A percentile compares a stretch with the other conserved stretches of the same genome.
Evolutionary conservation across 2,797 vertebrate genomes (phyloP).

Genomic region (Podarcis siculus): DNA sequence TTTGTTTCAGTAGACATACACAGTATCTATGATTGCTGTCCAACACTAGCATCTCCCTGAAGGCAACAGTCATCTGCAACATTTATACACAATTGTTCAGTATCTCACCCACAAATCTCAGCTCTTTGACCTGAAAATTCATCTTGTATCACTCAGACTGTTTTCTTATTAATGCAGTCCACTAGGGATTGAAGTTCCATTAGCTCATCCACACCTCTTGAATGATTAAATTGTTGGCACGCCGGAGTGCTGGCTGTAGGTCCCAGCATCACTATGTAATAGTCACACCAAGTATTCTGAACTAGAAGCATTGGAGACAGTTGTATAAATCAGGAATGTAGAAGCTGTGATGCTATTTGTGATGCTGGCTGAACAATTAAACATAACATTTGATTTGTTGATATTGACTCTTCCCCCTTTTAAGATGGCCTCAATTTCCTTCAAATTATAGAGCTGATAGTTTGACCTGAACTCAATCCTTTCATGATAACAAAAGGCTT

Average conservation of each 20-base stretch:
- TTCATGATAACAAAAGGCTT: background rate
- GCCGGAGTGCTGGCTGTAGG: background rate
- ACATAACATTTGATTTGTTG: background rate
- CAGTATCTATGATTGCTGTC: background rate
- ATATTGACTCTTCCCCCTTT: no score
- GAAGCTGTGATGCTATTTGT: no score
- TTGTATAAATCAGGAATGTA: no score
- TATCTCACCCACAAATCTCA: conserved; percentile 12
- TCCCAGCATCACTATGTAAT: background rate
- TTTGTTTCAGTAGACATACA: conserved; percentile 12
- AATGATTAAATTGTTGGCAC: conserved; percentile 10
- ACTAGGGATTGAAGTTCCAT: conserved; percentile 2
- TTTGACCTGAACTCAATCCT: background rate
- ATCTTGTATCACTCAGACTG: conserved; percentile 10
- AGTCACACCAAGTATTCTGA: background rate
- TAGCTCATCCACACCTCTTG: conserved; percentile 17
- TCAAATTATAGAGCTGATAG: background rate
- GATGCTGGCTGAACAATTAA: background rate
- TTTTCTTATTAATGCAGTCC: conserved; percentile 16
- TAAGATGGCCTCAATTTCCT: background rate
- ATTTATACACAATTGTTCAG: conserved; percentile 20
- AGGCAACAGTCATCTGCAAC: conserved; percentile 26
- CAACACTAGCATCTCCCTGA: conserved; percentile 21
- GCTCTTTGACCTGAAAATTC: conserved; percentile 33
- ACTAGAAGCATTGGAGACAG: background rate